These are phyloP conservation scores for Microctonus aethiopoides DNA, from an alignment of 2,888 invertebrate genomes.

Conservation along the genomic window DNA sequence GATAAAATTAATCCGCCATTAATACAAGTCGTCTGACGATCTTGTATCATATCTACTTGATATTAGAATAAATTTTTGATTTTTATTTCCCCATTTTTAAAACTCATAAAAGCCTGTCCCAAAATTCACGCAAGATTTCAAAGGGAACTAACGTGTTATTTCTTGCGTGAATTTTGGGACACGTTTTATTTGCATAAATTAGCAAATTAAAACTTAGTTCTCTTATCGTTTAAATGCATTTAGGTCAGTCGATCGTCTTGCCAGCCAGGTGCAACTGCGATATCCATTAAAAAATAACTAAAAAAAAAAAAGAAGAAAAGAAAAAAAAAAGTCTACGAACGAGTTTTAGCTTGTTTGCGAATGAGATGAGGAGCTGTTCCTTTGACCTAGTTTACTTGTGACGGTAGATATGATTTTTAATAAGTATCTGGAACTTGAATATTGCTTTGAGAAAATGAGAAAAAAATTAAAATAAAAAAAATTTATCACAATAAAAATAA, in stretches of 20 bases:
- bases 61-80: background rate
- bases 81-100: background rate
- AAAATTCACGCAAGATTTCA: no score
- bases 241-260: conserved; percentile 7
- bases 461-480: no score
- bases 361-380: background rate
- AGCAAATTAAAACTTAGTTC: background rate
- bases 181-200: background rate
- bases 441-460: background rate
- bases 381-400: background rate
- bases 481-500: no score
- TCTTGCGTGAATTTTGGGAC: no score
- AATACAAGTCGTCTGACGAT: background rate
- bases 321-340: background rate
- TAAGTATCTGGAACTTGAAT: background rate
- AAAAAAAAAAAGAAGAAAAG: background rate
- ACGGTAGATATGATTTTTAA: background rate
- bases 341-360: background rate
- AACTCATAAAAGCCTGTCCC: no score
- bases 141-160: no score
- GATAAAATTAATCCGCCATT: background rate
- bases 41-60: background rate
- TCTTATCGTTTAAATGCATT: conserved; percentile 6
- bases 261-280: background rate
- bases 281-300: background rate